Percentiles rank a stretch among this genome's conserved stretches.
Conservation (phyloP, 2,797 vertebrate genomes). For the Bovichtus diacanthus region DNA sequence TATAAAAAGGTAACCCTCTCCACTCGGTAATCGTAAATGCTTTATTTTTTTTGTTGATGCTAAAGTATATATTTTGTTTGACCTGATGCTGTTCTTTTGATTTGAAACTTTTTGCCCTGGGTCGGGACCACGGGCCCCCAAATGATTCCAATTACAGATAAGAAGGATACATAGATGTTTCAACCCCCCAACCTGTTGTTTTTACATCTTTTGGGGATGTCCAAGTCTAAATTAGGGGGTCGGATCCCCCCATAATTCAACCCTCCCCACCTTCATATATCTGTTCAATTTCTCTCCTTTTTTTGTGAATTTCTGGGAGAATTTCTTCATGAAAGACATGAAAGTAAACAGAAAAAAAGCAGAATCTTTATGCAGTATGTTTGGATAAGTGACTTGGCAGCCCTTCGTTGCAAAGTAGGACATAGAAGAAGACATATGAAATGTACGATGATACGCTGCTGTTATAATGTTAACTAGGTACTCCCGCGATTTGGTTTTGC, state of each 20-base stretch:
- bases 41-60: too few species aligned
- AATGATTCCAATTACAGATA: too few species aligned
- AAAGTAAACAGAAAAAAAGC: not conserved
- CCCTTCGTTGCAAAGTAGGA: slow-evolving; percentile 7
- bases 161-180: too few species aligned
- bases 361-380: not conserved
- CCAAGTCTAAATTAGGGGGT: too few species aligned
- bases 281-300: not conserved
- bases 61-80: not conserved
- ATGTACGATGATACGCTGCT: not conserved
- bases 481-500: not conserved
- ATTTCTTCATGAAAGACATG: not conserved
- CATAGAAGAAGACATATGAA: slow-evolving; percentile 6
- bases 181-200: too few species aligned
- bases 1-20: too few species aligned
- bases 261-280: too few species aligned
- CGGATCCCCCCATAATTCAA: too few species aligned
- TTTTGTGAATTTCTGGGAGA: not conserved
- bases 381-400: not conserved
- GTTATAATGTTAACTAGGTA: slow-evolving; percentile 3
- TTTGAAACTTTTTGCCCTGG: not conserved
- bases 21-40: too few species aligned
- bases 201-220: too few species aligned
- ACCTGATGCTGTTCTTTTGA: not conserved
- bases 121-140: too few species aligned